Evolutionary conservation across 2,113 vertebrate species (phyloP), one percentile per base, ranked within the genome.

Genomic region (Heliornis fulica): DNA sequence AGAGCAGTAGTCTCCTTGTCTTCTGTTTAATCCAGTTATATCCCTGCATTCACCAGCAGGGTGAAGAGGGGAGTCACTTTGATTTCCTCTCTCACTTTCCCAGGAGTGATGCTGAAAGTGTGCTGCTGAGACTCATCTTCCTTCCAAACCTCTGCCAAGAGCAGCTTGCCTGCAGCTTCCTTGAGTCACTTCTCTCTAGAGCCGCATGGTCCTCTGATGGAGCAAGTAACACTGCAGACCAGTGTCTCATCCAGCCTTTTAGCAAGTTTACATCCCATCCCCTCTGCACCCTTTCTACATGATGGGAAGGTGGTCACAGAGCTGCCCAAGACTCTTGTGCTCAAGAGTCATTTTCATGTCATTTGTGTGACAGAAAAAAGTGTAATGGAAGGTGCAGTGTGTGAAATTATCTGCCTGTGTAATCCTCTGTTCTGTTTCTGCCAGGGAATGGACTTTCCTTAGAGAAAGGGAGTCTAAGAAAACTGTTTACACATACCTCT

Each of bases 11-110:
- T 9, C 12, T 77, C 38, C 7, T 25, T 32, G 7, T 46, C 7
- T 45, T 76, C 48, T 68, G 17, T 66, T 71, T 68, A 64, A 64
- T 64, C 15, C 17, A 48, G n/a, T 11, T 46, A 7, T 21, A n/a
- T 21, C n/a, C 75, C 17, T 76, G 38, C 16, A 25, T 23, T 3
- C 8, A 36, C 29, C 41, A 63, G 5, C 0, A 0, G 7, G 5
- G 2, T 70, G 7, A 8, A 13, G 38, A 20, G 2, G 34, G 10
- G 13, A 13, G 12, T 5, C 7, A 19, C 16, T 51, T 78, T 34
- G 9, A 25, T 31, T 72, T 71, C 19, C 23, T 75, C 60, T 54
- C 21, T 78, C 5, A 2, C 4, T 85, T 87, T 87, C 45, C 40
- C 63, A 65, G 48, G 53, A 50, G 21, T 1, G 2, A 22, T 48